Evolutionary conservation across 2,113 vertebrate genomes (phyloP), one percentile per base, ranked within the genome.

Genomic region (Cryptotis parvus): DNA sequence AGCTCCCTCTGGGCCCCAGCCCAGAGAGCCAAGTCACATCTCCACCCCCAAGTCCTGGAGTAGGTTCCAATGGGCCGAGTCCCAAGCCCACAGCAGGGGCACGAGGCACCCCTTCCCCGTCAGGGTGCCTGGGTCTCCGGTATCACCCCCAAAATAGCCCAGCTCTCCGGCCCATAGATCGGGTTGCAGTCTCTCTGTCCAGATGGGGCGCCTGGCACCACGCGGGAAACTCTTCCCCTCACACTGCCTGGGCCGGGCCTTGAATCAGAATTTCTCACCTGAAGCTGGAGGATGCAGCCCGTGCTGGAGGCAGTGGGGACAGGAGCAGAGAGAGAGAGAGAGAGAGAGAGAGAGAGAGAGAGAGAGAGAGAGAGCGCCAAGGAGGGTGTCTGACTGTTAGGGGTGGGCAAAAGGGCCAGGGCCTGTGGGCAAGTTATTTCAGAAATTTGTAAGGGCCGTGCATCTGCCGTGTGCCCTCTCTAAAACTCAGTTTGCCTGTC

Each of bases 111-210:
- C 65, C 89, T 75, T 72, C 79, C 96, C 86, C 83, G 61, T 58
- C 90, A 86, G 80, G 89, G 65, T 77, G 91, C 92, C 83, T 93
- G 93, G 89, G 92, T 92, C 94, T 95, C 91, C 31, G 3, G 52
- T 91, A 91, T 94, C 92, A 96, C 96, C 96, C 94, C 85, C n/a
- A 20, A 95, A 96, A 96, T 96, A 96, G 93, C 93, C 93, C 90
- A 29, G 95, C 86, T 94, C 95, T 94, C 78, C 0, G 5, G 86
- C 86, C 92, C 63, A 22, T 80, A 91, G 95, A 95, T 96, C 93
- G 5, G 61, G 73, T 95, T 96, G 93, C 95, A 81, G 86, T 79
- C 58, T 72, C 20, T 76, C 89, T 85, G 76, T 95, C 83, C 95
- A 94, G 93, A 95, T 93, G 96, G 93, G 92, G 85, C 85, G 1